phyloP scores from a whole-genome alignment of 2,113 vertebrate genomes.

The Ancistrus triradiatus region DNA sequence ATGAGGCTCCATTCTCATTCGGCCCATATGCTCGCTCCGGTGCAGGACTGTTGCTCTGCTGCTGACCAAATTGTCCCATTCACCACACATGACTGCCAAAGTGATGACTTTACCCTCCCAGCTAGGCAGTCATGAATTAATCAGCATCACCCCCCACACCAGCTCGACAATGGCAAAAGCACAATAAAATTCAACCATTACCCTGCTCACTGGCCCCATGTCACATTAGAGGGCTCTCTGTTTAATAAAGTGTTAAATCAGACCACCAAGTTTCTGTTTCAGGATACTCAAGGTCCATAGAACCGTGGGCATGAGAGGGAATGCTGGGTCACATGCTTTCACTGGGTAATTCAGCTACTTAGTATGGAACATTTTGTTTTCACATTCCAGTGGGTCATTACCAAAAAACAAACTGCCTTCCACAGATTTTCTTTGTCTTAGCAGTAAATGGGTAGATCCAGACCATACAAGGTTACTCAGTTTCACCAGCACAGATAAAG shows the following conservation, averaged over 20 bases:
- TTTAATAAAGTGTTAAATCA: conserved; percentile 52
- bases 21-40: conserved; percentile 67
- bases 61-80: conserved; percentile 64
- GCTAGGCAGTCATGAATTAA: conserved; percentile 37
- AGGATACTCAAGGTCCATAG: too few species aligned
- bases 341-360: conserved; percentile 29
- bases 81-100: conserved; percentile 56
- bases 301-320: too few species aligned
- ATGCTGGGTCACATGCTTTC: conserved; percentile 23
- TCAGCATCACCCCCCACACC: conserved; percentile 27
- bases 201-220: conserved; percentile 42
- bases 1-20: conserved; percentile 62
- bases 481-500: conserved; percentile 37
- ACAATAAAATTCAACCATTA: conserved; percentile 45
- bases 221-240: conserved; percentile 36
- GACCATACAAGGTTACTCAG: conserved; percentile 15
- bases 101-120: conserved; percentile 52
- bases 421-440: conserved; percentile 33
- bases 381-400: conserved; percentile 30
- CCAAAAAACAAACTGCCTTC: conserved; percentile 22
- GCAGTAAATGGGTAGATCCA: conserved; percentile 14
- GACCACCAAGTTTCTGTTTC: conserved; percentile 50
- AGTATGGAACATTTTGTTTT: conserved; percentile 15
- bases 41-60: conserved; percentile 61
- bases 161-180: conserved; percentile 39